Evolutionary conservation across 2,888 invertebrate species (phyloP).

Genomic region (Philaethria dido): DNA sequence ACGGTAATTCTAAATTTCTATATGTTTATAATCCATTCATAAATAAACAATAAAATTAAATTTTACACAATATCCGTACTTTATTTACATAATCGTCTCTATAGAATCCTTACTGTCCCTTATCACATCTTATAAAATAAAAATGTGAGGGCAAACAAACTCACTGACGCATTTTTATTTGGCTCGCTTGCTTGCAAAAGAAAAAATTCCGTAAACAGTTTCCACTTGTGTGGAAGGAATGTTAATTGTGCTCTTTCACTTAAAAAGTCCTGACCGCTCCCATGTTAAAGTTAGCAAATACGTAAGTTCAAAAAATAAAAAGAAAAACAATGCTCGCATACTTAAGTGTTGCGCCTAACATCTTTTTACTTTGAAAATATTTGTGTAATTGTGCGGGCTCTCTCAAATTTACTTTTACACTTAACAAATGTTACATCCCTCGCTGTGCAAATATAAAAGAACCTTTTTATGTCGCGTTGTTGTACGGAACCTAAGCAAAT

Average conservation of each 20-base stretch:
- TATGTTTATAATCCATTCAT: neutral
- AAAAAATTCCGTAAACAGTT: slow-evolving; percentile 58
- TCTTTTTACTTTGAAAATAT: slow-evolving; percentile 45
- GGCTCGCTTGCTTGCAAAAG: slow-evolving; percentile 53
- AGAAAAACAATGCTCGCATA: slow-evolving; percentile 44
- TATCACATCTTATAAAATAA: slow-evolving; percentile 32
- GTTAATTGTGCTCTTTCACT: slow-evolving; percentile 47
- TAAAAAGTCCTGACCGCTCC: slow-evolving; percentile 43
- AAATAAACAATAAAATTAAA: neutral
- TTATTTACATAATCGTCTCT: neutral
- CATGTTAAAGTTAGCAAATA: slow-evolving; percentile 43
- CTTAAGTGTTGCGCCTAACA: slow-evolving; percentile 44
- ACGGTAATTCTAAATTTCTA: too few relatives aligned
- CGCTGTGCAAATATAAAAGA: slow-evolving; percentile 53
- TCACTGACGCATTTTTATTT: slow-evolving; percentile 35
- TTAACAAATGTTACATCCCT: slow-evolving; percentile 55
- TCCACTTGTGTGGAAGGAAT: slow-evolving; percentile 47
- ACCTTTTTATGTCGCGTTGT: slow-evolving; percentile 44
- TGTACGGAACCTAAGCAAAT: slow-evolving; percentile 57
- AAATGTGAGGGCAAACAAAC: slow-evolving; percentile 33
- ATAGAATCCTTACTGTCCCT: neutral
- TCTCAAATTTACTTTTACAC: slow-evolving; percentile 59
- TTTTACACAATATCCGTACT: neutral
- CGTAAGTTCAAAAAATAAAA: slow-evolving; percentile 40
- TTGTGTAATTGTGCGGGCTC: slow-evolving; percentile 49